Conservation (phyloP, 2,888 invertebrate species). For the Cerastis rubricosa region DNA sequence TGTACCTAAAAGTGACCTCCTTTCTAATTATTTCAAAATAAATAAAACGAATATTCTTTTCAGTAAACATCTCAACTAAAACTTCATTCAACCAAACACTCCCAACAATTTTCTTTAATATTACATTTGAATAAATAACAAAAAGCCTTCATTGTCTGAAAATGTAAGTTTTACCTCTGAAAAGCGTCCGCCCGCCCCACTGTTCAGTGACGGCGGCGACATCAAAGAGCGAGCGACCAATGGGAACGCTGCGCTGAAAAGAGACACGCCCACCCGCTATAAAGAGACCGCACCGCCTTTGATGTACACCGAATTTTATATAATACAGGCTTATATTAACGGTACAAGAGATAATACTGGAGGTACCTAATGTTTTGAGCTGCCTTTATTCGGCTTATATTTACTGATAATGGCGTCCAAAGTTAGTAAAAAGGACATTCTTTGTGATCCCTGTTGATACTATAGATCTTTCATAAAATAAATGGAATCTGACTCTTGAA, state of each 20-base stretch:
- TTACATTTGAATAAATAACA: conserved; percentile 71
- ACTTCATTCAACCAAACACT: conserved; percentile 19
- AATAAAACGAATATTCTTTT: neutral
- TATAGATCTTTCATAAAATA: neutral
- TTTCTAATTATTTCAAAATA: neutral
- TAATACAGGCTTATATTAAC: conserved; percentile 55
- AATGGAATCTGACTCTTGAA: neutral
- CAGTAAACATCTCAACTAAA: conserved; percentile 20
- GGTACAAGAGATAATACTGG: conserved; percentile 33
- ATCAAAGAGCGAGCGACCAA: conserved; percentile 80
- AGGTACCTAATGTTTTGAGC: conserved; percentile 46
- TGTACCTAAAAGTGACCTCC: neutral
- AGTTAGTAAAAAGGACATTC: neutral
- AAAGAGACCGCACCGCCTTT: conserved; percentile 81
- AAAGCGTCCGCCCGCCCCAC: conserved; percentile 84
- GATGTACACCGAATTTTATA: conserved; percentile 71
- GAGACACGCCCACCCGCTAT: conserved; percentile 89
- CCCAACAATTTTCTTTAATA: conserved; percentile 53
- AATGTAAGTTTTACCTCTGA: conserved; percentile 77
- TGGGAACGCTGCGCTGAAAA: conserved; percentile 83
- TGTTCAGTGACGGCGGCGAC: conserved; percentile 81
- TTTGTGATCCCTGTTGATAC: neutral
- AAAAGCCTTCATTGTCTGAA: conserved; percentile 67
- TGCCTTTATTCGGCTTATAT: neutral
- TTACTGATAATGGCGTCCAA: conserved; percentile 6